These are phyloP conservation scores for Pluvianellus socialis DNA, from an alignment of 2,113 vertebrate genomes.

Conservation along the genomic window DNA sequence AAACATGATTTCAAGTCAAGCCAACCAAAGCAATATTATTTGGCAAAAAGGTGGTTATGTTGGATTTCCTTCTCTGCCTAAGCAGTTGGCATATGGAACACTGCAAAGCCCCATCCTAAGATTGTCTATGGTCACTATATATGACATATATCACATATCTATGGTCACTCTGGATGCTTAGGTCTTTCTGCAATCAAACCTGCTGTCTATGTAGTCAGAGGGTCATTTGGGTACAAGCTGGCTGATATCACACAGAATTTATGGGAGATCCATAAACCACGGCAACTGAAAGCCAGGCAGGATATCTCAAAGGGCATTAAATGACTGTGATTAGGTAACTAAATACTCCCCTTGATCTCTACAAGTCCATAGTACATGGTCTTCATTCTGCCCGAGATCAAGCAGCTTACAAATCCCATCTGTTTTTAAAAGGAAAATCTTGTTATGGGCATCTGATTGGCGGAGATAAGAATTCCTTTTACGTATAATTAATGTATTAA, in stretches of 20 bases:
- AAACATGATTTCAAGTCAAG: background rate
- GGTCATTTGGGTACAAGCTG: background rate
- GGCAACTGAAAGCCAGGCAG: background rate
- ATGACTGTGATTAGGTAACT: background rate
- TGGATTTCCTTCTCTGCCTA: background rate
- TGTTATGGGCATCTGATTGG: background rate
- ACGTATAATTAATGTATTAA: background rate
- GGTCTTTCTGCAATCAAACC: background rate
- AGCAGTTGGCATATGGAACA: background rate
- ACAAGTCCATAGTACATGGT: background rate
- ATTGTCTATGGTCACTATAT: background rate
- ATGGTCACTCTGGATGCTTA: background rate
- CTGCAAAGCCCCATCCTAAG: background rate
- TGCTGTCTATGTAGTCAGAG: background rate
- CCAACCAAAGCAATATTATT: background rate
- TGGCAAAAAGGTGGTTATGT: background rate
- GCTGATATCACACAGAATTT: background rate
- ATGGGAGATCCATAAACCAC: background rate
- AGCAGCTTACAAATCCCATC: slow-evolving; percentile 12
- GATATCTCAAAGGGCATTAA: background rate
- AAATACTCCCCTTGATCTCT: slow-evolving; percentile 29
- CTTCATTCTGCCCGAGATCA: slow-evolving; percentile 1
- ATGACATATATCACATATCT: too few relatives aligned
- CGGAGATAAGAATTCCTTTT: background rate
- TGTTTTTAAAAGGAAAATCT: background rate